Evolutionary conservation across 2,888 invertebrate genomes (phyloP).

Genomic region (Catocala fraxini): DNA sequence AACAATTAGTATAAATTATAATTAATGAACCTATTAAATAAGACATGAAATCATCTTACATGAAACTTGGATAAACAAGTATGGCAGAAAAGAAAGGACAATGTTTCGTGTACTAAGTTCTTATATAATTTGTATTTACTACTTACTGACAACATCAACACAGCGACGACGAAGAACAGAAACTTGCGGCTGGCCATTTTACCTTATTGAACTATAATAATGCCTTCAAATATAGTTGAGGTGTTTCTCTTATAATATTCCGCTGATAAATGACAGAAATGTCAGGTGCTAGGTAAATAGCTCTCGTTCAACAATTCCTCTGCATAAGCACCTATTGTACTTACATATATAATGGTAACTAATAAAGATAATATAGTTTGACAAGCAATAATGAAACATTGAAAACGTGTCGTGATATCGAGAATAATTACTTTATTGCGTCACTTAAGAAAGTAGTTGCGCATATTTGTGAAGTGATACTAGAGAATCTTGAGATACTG

Average conservation of each 20-base stretch:
- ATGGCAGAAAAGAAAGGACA: too few relatives aligned
- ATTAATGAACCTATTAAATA: not conserved
- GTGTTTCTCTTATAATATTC: not conserved
- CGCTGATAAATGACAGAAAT: not conserved
- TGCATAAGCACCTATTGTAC: constrained; percentile 3
- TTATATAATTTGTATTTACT: too few relatives aligned
- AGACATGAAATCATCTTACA: not conserved
- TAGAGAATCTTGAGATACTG: too few relatives aligned
- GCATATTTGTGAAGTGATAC: too few relatives aligned
- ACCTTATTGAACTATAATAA: not conserved
- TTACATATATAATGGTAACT: not conserved
- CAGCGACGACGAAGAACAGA: not conserved
- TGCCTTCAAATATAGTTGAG: not conserved
- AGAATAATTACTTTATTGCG: not conserved
- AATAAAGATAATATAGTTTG: too few relatives aligned
- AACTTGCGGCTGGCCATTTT: not conserved
- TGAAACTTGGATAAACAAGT: not conserved
- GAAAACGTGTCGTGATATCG: not conserved
- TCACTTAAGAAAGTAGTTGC: not conserved
- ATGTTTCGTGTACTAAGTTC: too few relatives aligned
- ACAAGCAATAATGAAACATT: not conserved
- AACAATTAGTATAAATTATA: not conserved
- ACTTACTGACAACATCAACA: constrained; percentile 6
- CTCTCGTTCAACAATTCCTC: not conserved
- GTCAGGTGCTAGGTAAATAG: not conserved